phyloP scores from a whole-genome alignment of 1,140 invertebrate genomes.

The Tetramorium simillimum region DNA sequence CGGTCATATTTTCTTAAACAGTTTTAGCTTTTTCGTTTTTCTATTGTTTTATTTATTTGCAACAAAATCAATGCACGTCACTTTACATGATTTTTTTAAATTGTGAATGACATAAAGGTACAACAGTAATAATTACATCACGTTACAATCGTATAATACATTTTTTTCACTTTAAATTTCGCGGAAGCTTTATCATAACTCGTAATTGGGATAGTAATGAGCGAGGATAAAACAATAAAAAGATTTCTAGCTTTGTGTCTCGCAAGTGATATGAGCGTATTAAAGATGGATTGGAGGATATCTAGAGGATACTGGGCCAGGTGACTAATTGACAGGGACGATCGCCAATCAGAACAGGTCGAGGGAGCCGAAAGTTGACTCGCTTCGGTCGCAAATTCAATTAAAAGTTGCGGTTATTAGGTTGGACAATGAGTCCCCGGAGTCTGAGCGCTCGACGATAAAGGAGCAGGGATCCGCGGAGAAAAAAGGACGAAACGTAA shows the following conservation, averaged over 20 bases:
- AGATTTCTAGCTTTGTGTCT: neutral
- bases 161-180: too few species aligned
- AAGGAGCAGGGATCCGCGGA: constrained; percentile 53
- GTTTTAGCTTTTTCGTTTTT: neutral
- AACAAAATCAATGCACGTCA: neutral
- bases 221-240: neutral
- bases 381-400: constrained; percentile 83
- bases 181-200: neutral
- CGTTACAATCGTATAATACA: neutral
- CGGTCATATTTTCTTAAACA: constrained; percentile 8
- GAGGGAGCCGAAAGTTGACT: constrained; percentile 81
- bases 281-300: neutral
- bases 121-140: neutral
- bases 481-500: constrained; percentile 75
- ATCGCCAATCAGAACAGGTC: constrained; percentile 76
- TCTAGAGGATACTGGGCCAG: constrained; percentile 64
- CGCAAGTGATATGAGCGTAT: neutral
- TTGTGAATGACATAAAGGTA: neutral
- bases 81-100: neutral
- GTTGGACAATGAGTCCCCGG: constrained; percentile 84
- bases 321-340: constrained; percentile 78
- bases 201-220: neutral
- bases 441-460: constrained; percentile 67
- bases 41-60: neutral
- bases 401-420: constrained; percentile 86